Evolutionary conservation across 2,113 vertebrate species (phyloP), one percentile per base, ranked within the genome.

Genomic region (Protobothrops mucrosquamatus): DNA sequence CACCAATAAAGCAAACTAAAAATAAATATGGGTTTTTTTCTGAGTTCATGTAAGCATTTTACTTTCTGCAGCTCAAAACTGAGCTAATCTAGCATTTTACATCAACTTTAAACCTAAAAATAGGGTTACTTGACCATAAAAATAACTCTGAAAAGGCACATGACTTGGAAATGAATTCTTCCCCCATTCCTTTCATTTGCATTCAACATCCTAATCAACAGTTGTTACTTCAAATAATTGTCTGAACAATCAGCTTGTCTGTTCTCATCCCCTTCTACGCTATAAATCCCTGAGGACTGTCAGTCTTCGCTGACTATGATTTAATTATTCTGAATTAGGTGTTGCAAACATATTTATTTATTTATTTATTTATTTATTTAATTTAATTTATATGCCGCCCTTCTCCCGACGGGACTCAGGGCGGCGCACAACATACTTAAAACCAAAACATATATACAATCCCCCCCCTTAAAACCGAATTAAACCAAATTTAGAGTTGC

Each of bases 221-320:
- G 52, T 81, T 74, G 39, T 29, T 43, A 51, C 61, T 43, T 43
- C 34, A 56, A 59, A 57, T 57, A 86, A 91, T 57, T 91, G 46
- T 59, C 55, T 57, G 46, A 88, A 92, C 85, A 89, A 64, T 90
- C n/a, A 90, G 59, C 43, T 48, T 61, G 22, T 93, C 89, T 90
- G 14, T n/a, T 48, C 22, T 88, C 56, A 26, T 90, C 56, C 46
- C 7, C 46, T 85, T 93, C 51, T 18, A 92, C 56, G 24, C 69
- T 92, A 54, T 55, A 81, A 85, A 57, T 59, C 52, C 54, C 64
- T 24, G 55, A 26, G 29, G 85, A 86, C 26, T 90, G 88, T 86
- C 92, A 89, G 43, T 90, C 54, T 93, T 86, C 88, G 54, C 74
- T 89, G 51, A 24, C n/a, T 48, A 26, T 88, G 91, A 92, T 18